These are phyloP conservation scores for Channa striata DNA, from an alignment of 2,797 vertebrate species.

Conservation along the genomic window DNA sequence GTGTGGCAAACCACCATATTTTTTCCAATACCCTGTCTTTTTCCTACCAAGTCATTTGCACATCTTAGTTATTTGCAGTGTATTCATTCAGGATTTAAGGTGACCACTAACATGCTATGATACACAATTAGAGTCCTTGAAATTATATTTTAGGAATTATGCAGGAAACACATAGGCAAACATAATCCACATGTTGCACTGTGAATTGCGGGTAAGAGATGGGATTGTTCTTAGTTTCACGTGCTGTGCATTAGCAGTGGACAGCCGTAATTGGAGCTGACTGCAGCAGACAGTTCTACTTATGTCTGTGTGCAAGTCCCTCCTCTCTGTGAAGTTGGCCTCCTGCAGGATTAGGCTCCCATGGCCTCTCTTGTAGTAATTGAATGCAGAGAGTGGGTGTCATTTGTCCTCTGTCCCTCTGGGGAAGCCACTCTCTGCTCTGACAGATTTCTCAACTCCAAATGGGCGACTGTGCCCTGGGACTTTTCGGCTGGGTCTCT, in stretches of 20 bases:
- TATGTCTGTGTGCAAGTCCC: slow-evolving; percentile 60
- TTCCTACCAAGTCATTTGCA: slow-evolving; percentile 58
- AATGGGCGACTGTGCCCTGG: slow-evolving; percentile 68
- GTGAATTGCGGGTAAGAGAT: slow-evolving; percentile 51
- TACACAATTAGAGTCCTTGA: slow-evolving; percentile 64
- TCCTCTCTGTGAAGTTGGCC: slow-evolving; percentile 54
- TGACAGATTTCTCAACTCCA: slow-evolving; percentile 84
- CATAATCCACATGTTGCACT: slow-evolving; percentile 62
- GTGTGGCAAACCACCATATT: slow-evolving; percentile 47
- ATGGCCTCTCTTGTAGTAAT: slow-evolving; percentile 76
- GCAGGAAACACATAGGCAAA: slow-evolving; percentile 56
- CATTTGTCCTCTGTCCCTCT: slow-evolving; percentile 82
- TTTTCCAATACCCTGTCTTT: slow-evolving; percentile 9
- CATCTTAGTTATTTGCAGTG: slow-evolving; percentile 36
- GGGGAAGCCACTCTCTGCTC: slow-evolving; percentile 74
- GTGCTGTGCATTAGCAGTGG: slow-evolving; percentile 79
- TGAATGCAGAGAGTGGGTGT: slow-evolving; percentile 82
- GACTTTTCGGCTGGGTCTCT: slow-evolving; percentile 64
- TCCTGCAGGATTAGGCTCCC: slow-evolving; percentile 72
- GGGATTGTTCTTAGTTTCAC: slow-evolving; percentile 74
- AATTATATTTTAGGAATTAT: slow-evolving; percentile 55
- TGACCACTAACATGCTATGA: slow-evolving; percentile 60
- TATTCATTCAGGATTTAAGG: slow-evolving; percentile 40
- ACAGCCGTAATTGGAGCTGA: slow-evolving; percentile 80
- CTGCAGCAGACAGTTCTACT: slow-evolving; percentile 80